These are phyloP conservation scores for Paradisaea rubra DNA, from an alignment of 2,113 vertebrate genomes.

Conservation along the genomic window DNA sequence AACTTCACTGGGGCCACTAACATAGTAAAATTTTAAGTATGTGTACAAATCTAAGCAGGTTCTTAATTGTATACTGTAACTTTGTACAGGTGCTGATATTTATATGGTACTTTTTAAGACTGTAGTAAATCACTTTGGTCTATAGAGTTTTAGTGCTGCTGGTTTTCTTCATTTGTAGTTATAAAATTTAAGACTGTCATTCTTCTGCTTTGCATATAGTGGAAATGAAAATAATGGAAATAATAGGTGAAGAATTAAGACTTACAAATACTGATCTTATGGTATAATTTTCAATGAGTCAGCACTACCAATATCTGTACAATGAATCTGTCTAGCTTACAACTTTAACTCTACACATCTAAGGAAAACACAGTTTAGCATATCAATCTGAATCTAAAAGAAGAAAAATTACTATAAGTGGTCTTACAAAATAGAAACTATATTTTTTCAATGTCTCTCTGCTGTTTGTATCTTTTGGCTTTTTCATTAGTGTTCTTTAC, in stretches of 20 bases:
- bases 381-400: slow-evolving; percentile 20
- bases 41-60: neutral
- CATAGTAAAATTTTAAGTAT: neutral
- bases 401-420: neutral
- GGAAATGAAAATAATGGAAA: neutral
- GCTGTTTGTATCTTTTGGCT: neutral
- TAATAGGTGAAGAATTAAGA: neutral
- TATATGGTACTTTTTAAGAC: slow-evolving; percentile 43
- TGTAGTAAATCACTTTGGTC: slow-evolving; percentile 6
- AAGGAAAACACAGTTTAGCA: slow-evolving; percentile 1
- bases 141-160: slow-evolving; percentile 4
- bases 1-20: neutral
- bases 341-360: neutral
- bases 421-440: neutral
- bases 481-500: neutral
- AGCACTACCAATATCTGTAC: neutral
- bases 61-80: neutral
- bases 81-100: slow-evolving; percentile 22
- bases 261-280: slow-evolving; percentile 10
- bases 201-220: neutral
- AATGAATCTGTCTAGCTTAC: neutral
- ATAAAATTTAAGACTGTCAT: neutral
- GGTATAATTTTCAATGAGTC: slow-evolving; percentile 24
- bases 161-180: slow-evolving; percentile 35
- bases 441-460: neutral